Evolutionary conservation across 1,140 invertebrate genomes (phyloP).

Genomic region (Drosophila sp.): DNA sequence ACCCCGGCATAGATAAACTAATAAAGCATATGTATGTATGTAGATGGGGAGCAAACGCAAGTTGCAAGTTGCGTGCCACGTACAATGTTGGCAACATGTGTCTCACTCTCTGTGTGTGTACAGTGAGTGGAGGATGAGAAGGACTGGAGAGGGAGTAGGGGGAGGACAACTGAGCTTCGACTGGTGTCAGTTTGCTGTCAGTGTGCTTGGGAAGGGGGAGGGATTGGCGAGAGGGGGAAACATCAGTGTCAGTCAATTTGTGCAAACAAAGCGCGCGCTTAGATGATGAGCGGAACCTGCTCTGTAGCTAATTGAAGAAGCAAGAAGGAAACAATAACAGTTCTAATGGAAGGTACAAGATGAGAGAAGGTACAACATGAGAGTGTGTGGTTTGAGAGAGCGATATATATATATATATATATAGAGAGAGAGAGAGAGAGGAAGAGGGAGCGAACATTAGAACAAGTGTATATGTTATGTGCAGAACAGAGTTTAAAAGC

Average conservation of each 20-base stretch:
- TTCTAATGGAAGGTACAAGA: conserved; percentile 6
- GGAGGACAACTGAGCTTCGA: conserved; percentile 43
- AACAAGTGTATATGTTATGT: background rate
- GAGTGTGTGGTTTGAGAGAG: background rate
- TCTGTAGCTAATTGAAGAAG: conserved; percentile 57
- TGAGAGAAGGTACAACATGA: conserved; percentile 1
- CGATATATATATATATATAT: too few species aligned
- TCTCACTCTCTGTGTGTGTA: background rate
- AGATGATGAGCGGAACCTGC: conserved; percentile 66
- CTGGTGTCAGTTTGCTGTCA: conserved; percentile 79
- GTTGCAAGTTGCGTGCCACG: conserved; percentile 47
- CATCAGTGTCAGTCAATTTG: conserved; percentile 77
- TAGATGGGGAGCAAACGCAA: conserved; percentile 26
- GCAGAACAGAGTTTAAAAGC: too few species aligned
- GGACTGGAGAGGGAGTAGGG: too few species aligned
- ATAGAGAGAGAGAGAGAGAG: background rate
- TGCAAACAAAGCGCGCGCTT: conserved; percentile 55
- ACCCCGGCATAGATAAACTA: conserved; percentile 68
- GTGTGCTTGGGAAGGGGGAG: background rate
- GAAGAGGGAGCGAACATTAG: background rate
- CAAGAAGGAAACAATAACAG: conserved; percentile 31
- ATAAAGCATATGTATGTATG: conserved; percentile 82
- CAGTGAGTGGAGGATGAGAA: conserved; percentile 16
- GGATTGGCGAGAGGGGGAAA: conserved; percentile 8
- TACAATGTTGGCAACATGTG: conserved; percentile 40